These are phyloP conservation scores for Carassius carassius DNA, from an alignment of 2,113 vertebrate genomes.

Conservation along the genomic window DNA sequence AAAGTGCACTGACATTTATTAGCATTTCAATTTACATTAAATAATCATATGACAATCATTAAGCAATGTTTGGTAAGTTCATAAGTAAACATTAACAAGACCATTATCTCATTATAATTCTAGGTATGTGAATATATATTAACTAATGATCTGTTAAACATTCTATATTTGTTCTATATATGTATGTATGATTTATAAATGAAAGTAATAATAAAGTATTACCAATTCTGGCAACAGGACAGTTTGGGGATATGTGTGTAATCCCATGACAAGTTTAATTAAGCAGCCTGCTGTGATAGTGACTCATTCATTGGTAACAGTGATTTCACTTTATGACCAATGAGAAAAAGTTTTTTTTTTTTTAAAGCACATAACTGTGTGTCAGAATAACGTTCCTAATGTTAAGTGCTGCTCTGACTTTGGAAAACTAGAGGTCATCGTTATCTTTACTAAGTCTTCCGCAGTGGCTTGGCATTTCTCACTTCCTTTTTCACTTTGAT, in stretches of 20 bases:
- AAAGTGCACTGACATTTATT: too few relatives aligned
- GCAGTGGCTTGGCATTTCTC: constrained; percentile 63
- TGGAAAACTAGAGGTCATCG: constrained; percentile 32
- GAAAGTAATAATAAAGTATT: too few relatives aligned
- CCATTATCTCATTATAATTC: too few relatives aligned
- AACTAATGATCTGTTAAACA: too few relatives aligned
- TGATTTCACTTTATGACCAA: neutral
- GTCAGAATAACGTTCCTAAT: neutral
- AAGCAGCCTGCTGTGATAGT: neutral
- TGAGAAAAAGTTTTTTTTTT: neutral
- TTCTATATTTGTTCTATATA: too few relatives aligned
- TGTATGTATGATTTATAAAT: too few relatives aligned
- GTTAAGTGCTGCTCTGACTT: constrained; percentile 30
- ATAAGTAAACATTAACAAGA: too few relatives aligned
- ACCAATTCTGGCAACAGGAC: neutral
- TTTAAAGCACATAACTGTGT: neutral
- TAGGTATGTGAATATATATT: too few relatives aligned
- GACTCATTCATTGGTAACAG: too few relatives aligned
- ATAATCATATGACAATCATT: too few relatives aligned
- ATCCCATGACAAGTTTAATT: neutral
- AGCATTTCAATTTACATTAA: too few relatives aligned
- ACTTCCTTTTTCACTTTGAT: constrained; percentile 64
- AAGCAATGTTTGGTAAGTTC: too few relatives aligned
- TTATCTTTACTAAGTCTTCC: constrained; percentile 63
- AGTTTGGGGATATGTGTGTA: neutral